Evolutionary conservation across 2,888 invertebrate species (phyloP), one percentile per base, ranked within the genome.

Genomic region (Heliconius ismenius): DNA sequence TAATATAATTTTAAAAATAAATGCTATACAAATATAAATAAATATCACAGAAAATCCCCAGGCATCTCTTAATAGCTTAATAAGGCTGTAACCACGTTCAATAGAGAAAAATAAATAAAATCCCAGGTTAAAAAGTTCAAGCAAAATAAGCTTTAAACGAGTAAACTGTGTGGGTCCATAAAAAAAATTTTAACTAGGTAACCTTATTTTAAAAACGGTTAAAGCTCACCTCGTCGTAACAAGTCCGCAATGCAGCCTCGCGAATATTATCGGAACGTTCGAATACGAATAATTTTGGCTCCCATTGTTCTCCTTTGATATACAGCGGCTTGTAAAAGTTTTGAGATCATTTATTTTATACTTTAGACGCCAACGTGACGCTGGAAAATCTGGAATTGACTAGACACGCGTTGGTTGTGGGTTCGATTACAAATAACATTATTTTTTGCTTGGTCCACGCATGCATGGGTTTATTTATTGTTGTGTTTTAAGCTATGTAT

Each of bases 171-270:
- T 18, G 21, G 58, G 58, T 63, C 26, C 63, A 73, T 43, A 64
- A 67, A 67, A 10, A 49, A 26, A 26, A n/a, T 72, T 32, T 73
- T 64, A 76, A 76, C 65, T 72, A 73, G 72, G 76, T 76, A 73
- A 73, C 73, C 76, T 72, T 76, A 76, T 72, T 76, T 76, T 76
- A 72, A 75, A 75, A 76, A 70, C 76, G 76, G 58, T 72, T 72
- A 58, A 28, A 72, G 26, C 63, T 26, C 72, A 72, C 72, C 76
- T 72, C 62, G 68, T 69, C 76, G 76, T 76, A 73, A 73, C 76
- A 73, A 73, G 70, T 80, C 80, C 77, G 81, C 80, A 81, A 77
- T 81, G 81, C 81, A 81, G 81, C 81, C 77, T 78, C 82, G 83
- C 86, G 85, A 73, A 76, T 78, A 76, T 76, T 78, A 78, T 76